These are phyloP conservation scores for Molossus molossus DNA, from an alignment of 2,797 vertebrate genomes.

Conservation along the genomic window DNA sequence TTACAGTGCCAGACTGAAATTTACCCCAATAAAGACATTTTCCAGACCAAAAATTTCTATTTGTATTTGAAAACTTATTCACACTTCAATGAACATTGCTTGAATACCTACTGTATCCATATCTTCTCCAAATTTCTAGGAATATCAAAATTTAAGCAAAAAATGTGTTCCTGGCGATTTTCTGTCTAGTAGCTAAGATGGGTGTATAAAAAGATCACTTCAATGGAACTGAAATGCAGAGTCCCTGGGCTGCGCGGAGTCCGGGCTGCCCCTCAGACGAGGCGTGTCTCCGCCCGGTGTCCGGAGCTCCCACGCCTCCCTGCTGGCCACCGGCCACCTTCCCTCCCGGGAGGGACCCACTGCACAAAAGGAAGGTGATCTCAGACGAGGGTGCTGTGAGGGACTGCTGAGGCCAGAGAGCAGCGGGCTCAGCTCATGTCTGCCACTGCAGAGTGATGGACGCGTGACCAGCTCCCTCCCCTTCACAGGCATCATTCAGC, in stretches of 20 bases:
- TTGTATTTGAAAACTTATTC: constrained; percentile 8
- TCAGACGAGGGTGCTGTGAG: neutral
- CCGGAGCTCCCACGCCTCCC: neutral
- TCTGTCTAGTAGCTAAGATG: neutral
- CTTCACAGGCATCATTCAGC: neutral
- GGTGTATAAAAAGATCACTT: neutral
- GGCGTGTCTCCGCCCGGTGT: neutral
- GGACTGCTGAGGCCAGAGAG: neutral
- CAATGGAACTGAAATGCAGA: neutral
- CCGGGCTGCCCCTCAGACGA: neutral
- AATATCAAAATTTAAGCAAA: neutral
- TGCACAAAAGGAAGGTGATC: neutral
- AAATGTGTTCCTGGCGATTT: neutral
- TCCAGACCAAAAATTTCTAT: neutral
- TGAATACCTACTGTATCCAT: neutral
- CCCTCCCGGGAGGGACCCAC: neutral
- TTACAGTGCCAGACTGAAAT: neutral
- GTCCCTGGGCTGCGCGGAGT: neutral
- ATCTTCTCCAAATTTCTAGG: neutral
- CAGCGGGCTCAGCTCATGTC: neutral
- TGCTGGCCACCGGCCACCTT: neutral
- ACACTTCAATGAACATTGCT: neutral
- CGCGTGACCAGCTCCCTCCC: neutral
- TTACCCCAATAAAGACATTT: neutral
- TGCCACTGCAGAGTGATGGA: neutral